Evolutionary conservation across 2,797 vertebrate species (phyloP), one percentile per base, ranked within the genome.

Genomic region (Peromyscus attwateri): DNA sequence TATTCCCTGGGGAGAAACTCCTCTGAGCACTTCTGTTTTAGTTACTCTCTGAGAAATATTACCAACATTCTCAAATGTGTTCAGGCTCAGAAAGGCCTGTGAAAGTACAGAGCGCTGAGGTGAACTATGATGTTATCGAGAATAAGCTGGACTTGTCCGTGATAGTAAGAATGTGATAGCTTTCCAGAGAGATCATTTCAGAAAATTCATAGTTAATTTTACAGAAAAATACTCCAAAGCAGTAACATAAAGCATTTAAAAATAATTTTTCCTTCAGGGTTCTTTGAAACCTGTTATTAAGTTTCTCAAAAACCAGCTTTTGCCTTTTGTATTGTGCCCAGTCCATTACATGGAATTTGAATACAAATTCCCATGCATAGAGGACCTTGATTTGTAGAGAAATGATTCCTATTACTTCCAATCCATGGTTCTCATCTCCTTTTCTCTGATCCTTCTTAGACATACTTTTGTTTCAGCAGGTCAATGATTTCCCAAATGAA

Each of bases 161-260:
- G 55, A 64, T 85, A n/a, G 23, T 49, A 90, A 90, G 60, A 88
- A 76, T 8, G 40, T 52, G 34, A 77, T 70, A 66, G 75, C 6
- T 9, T 83, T 40, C 93, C 49, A 64, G 68, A 29, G 25, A 31
- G 84, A 66, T 52, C 77, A 64, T 91, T 84, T 70, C 75, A 84
- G 55, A 92, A 91, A 95, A 87, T 46, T 43, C 70, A 52, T n/a
- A 57, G 21, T n/a, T 25, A 13, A 9, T 13, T 13, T 55, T 64
- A 64, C 31, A 70, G 7, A 82, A 83, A 79, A 77, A 40, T n/a
- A 71, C 73, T 75, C 21, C 73, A 55, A 94, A 95, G n/a, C 19
- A 88, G 27, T 66, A 76, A 84, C 49, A 68, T 52, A 93, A 91
- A 93, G 4, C 31, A 73, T 57, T 92, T 81, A 64, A 92, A 93